Conservation (phyloP, 2,888 invertebrate genomes). For the Calameuta pallipes region DNA sequence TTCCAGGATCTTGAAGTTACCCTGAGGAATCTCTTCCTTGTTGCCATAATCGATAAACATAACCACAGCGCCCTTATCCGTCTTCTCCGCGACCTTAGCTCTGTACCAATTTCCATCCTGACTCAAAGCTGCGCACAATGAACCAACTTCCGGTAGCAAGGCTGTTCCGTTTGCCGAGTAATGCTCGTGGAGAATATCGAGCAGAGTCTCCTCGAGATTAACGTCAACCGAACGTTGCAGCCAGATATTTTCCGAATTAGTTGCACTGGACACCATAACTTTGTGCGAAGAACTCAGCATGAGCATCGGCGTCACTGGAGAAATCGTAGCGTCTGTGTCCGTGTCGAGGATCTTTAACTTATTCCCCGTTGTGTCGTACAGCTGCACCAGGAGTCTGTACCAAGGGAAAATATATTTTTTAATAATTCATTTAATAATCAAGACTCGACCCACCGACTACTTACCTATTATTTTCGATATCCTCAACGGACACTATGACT, state of each 20-base stretch:
- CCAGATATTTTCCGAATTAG: slow-evolving; percentile 72
- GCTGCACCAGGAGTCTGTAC: slow-evolving; percentile 74
- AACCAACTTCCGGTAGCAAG: slow-evolving; percentile 66
- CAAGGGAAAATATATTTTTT: slow-evolving; percentile 25
- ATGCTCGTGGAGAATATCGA: slow-evolving; percentile 71
- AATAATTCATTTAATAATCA: background rate
- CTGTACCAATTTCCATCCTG: slow-evolving; percentile 80
- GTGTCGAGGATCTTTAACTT: slow-evolving; percentile 41
- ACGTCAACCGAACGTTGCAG: slow-evolving; percentile 71
- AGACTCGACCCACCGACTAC: slow-evolving; percentile 14
- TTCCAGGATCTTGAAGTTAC: slow-evolving; percentile 64
- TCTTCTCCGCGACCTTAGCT: slow-evolving; percentile 68
- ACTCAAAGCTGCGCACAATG: slow-evolving; percentile 73
- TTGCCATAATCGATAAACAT: slow-evolving; percentile 81
- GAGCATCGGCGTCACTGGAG: slow-evolving; percentile 72
- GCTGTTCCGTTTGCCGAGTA: slow-evolving; percentile 69
- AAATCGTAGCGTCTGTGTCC: slow-evolving; percentile 67
- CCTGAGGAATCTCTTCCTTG: slow-evolving; percentile 69
- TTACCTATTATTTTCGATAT: slow-evolving; percentile 66
- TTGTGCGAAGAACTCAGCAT: slow-evolving; percentile 73
- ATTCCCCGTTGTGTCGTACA: slow-evolving; percentile 68
- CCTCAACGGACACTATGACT: slow-evolving; percentile 66
- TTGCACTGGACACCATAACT: slow-evolving; percentile 72
- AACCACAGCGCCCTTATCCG: slow-evolving; percentile 67
- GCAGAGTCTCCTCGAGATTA: slow-evolving; percentile 66